A percentile compares a stretch with the other conserved stretches of the same genome.
These are phyloP conservation scores for Notolabrus celidotus DNA, from an alignment of 2,797 vertebrate species.

Conservation along the genomic window DNA sequence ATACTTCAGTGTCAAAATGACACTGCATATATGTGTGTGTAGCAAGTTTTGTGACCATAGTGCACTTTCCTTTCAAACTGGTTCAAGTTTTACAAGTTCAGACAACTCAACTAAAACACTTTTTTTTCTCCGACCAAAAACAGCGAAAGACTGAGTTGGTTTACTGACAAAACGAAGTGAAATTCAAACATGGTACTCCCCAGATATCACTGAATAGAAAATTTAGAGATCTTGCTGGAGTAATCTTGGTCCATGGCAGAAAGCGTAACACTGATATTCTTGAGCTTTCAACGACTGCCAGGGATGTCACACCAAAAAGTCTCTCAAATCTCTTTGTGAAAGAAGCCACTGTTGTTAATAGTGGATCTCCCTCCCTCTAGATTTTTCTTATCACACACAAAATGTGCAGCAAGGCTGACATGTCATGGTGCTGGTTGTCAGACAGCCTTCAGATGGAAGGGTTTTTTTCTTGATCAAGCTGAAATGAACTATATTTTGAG, in stretches of 20 bases:
- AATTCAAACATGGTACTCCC: not conserved
- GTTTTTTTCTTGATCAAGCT: constrained; percentile 52
- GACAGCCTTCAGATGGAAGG: constrained; percentile 60
- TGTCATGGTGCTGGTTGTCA: constrained; percentile 66
- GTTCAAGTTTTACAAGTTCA: not conserved
- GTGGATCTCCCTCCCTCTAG: constrained; percentile 58
- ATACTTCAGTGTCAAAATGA: no score
- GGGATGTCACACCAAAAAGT: constrained; percentile 56
- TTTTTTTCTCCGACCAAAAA: not conserved
- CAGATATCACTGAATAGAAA: not conserved
- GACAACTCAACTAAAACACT: not conserved
- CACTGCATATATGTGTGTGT: no score
- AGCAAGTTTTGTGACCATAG: no score
- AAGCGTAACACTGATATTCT: constrained; percentile 20
- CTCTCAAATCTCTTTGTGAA: constrained; percentile 53
- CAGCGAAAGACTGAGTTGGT: not conserved
- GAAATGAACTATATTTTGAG: constrained; percentile 70
- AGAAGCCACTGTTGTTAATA: constrained; percentile 58
- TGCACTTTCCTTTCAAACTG: no score
- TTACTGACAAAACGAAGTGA: not conserved
- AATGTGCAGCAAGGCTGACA: constrained; percentile 69
- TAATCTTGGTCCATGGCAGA: not conserved
- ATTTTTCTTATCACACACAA: constrained; percentile 75
- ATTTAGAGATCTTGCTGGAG: not conserved
- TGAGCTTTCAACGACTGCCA: constrained; percentile 30